Conservation (phyloP, 2,797 vertebrate genomes). For the Cossypha niveicapilla region DNA sequence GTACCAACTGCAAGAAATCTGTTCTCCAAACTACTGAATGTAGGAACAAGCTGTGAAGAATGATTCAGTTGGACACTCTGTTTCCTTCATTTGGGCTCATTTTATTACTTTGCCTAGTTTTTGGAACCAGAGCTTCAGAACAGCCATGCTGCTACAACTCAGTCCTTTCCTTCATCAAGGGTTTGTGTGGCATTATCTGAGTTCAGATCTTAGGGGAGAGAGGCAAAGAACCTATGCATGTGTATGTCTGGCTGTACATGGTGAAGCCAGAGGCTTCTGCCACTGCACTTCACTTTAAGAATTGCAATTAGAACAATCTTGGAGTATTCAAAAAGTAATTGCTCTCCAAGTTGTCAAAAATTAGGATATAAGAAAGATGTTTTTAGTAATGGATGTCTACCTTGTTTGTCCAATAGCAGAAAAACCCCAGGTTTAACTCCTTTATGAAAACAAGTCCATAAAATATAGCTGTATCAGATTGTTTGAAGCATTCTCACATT, state of each 20-base stretch:
- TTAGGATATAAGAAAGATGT: not conserved
- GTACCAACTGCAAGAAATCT: conserved; percentile 38
- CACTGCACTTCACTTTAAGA: not conserved
- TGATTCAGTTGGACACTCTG: conserved; percentile 59
- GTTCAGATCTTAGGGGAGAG: not conserved
- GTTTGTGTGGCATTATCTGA: not conserved
- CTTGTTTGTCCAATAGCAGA: not conserved
- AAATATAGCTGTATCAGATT: not conserved
- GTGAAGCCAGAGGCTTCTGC: not conserved
- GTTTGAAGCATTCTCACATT: not conserved
- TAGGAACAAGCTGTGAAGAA: conserved; percentile 82
- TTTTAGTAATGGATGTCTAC: not conserved
- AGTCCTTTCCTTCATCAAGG: not conserved
- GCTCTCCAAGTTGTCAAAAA: not conserved
- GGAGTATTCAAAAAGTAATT: not conserved
- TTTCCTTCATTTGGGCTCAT: conserved; percentile 26
- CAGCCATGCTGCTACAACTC: not conserved
- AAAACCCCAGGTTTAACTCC: not conserved
- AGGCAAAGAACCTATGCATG: not conserved
- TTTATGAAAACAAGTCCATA: not conserved
- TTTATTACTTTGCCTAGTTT: not conserved
- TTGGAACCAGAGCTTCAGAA: conserved; percentile 31
- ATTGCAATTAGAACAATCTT: not conserved
- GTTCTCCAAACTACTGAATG: conserved; percentile 79
- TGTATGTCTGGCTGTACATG: not conserved